phyloP scores from a whole-genome alignment of 1,140 invertebrate species.

The Drosophila elegans region DNA sequence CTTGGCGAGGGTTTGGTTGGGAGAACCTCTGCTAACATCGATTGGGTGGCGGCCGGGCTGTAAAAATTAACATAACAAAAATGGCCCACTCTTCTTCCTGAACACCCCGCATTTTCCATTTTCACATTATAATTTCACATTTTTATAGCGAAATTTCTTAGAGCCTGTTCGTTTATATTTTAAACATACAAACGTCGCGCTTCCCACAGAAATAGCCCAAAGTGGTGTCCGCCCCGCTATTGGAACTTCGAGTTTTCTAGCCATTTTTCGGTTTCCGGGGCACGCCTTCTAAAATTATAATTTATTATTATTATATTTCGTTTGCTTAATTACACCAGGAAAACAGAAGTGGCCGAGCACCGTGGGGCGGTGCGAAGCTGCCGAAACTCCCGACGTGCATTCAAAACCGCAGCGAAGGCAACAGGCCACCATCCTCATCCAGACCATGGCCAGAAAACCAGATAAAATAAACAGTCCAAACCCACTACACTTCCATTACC shows the following conservation, averaged over 20 bases:
- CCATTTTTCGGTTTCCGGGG: slow-evolving; percentile 12
- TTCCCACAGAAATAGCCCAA: slow-evolving; percentile 44
- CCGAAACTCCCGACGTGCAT: slow-evolving; percentile 33
- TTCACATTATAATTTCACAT: slow-evolving; percentile 62
- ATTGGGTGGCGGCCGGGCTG: slow-evolving; percentile 24
- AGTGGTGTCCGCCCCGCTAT: slow-evolving; percentile 1
- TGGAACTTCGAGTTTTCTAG: slow-evolving; percentile 1
- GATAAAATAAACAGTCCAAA: neutral
- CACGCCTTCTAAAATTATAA: slow-evolving; percentile 84
- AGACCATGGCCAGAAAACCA: slow-evolving; percentile 45
- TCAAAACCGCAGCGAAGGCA: slow-evolving; percentile 28
- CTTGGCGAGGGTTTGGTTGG: neutral
- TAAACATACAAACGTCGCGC: slow-evolving; percentile 79
- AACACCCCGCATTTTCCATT: slow-evolving; percentile 42
- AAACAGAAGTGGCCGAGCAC: slow-evolving; percentile 66
- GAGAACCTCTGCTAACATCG: slow-evolving; percentile 35
- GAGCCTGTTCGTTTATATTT: slow-evolving; percentile 84
- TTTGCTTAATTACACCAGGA: slow-evolving; percentile 85
- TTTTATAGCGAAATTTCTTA: slow-evolving; percentile 73
- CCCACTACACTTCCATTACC: slow-evolving; percentile 18
- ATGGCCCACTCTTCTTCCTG: slow-evolving; percentile 2
- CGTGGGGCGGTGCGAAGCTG: slow-evolving; percentile 8
- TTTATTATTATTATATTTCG: slow-evolving; percentile 85
- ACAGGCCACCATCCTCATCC: slow-evolving; percentile 45
- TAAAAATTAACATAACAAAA: slow-evolving; percentile 76